Percentiles rank a stretch among this genome's conserved stretches.
Conservation (phyloP, 2,888 invertebrate genomes). For the Cacoxenus indagator region DNA sequence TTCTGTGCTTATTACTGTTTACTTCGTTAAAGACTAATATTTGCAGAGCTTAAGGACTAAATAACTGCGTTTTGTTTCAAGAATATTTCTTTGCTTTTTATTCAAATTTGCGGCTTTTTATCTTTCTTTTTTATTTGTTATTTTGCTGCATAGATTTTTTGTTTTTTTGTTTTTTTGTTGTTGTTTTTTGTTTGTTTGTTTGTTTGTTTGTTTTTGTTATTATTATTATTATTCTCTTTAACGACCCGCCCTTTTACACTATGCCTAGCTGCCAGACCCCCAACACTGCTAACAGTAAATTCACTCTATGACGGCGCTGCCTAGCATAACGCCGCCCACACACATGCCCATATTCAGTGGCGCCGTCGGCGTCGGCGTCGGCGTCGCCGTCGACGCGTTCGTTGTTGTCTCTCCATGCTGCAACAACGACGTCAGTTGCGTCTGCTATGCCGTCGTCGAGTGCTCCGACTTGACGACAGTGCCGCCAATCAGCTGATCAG, state of each 20-base stretch:
- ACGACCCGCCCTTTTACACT: slow-evolving; percentile 2
- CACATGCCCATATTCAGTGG: neutral
- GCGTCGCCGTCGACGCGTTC: slow-evolving; percentile 29
- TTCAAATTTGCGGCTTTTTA: slow-evolving; percentile 24
- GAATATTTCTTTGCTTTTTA: slow-evolving; percentile 36
- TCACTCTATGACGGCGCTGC: slow-evolving; percentile 43
- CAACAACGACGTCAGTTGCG: slow-evolving; percentile 40
- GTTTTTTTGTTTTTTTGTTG: slow-evolving; percentile 13
- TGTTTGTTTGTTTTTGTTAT: neutral
- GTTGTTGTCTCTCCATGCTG: slow-evolving; percentile 31
- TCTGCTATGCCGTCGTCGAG: slow-evolving; percentile 65
- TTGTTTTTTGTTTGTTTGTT: slow-evolving; percentile 8
- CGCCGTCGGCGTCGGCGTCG: neutral
- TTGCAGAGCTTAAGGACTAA: slow-evolving; percentile 61
- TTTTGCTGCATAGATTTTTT: slow-evolving; percentile 10
- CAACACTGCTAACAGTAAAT: slow-evolving; percentile 22
- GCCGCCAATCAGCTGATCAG: slow-evolving; percentile 38
- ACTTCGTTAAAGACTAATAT: slow-evolving; percentile 48
- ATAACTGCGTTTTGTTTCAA: slow-evolving; percentile 61
- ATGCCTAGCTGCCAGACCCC: slow-evolving; percentile 30
- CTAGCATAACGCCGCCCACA: slow-evolving; percentile 36
- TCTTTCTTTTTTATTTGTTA: slow-evolving; percentile 15
- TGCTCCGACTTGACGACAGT: slow-evolving; percentile 55
- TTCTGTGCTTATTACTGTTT: slow-evolving; percentile 18
- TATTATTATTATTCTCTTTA: neutral